A percentile compares a stretch with the other conserved stretches of the same genome.
These are phyloP conservation scores for Sebastes hubbsi DNA, from an alignment of 2,797 vertebrate species.

Conservation along the genomic window DNA sequence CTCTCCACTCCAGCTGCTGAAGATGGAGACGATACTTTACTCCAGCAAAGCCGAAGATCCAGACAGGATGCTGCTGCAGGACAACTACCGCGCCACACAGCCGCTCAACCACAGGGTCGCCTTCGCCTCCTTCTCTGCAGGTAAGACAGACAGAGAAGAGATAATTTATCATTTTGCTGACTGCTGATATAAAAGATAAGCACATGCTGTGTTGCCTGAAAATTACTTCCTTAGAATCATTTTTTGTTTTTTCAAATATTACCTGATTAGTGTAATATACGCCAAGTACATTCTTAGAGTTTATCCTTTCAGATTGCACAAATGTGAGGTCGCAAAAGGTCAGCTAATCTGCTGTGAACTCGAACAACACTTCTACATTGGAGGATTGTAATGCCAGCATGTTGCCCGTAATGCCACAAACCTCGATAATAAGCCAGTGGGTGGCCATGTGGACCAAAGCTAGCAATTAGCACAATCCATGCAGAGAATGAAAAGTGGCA, in stretches of 20 bases:
- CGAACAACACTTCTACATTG: background rate
- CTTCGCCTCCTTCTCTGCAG: constrained; percentile 78
- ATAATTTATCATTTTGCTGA: background rate
- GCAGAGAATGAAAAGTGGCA: constrained; percentile 25
- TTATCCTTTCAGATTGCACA: background rate
- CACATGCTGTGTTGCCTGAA: background rate
- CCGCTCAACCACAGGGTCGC: constrained; percentile 78
- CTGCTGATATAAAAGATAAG: background rate
- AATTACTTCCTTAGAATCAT: background rate
- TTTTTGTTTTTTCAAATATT: background rate
- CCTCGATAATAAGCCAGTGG: constrained; percentile 4
- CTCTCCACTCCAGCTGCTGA: constrained; percentile 70
- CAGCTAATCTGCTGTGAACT: constrained; percentile 5
- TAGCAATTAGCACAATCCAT: constrained; percentile 34
- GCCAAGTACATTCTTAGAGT: background rate
- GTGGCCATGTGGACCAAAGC: constrained; percentile 12
- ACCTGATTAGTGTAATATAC: background rate
- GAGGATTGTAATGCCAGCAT: background rate
- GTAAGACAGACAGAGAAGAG: constrained; percentile 45
- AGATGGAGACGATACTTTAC: constrained; percentile 79
- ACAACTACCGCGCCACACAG: constrained; percentile 81
- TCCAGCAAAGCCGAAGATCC: constrained; percentile 63
- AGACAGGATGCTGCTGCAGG: constrained; percentile 72
- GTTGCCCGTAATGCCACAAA: background rate
- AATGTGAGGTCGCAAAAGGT: background rate